Conservation (phyloP, 2,113 vertebrate genomes). For the Macrotis lagotis region DNA sequence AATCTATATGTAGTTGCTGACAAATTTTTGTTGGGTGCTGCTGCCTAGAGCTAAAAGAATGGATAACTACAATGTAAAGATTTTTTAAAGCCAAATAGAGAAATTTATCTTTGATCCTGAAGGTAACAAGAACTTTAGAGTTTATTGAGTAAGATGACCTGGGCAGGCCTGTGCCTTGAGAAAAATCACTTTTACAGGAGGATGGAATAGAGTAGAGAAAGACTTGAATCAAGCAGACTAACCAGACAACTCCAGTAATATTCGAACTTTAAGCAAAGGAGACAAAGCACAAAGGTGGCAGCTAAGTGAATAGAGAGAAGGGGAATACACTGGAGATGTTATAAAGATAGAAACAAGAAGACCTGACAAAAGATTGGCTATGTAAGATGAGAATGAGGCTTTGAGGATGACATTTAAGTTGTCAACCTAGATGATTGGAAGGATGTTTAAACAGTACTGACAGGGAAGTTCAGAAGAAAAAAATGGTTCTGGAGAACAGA, state of each 20-base stretch:
- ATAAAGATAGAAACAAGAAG: not conserved
- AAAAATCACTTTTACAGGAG: not conserved
- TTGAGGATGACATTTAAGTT: not conserved
- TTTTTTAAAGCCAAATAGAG: not conserved
- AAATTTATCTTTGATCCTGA: not conserved
- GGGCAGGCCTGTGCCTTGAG: not conserved
- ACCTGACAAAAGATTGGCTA: not conserved
- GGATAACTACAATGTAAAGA: not conserved
- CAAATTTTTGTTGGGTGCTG: no score
- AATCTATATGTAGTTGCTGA: no score
- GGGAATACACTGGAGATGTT: not conserved
- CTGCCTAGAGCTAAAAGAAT: no score
- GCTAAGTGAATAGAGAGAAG: not conserved
- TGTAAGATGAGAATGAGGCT: not conserved
- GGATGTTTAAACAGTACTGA: not conserved
- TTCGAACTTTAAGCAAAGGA: not conserved
- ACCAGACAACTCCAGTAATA: not conserved
- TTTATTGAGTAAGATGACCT: not conserved
- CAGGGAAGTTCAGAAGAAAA: not conserved
- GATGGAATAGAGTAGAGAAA: not conserved
- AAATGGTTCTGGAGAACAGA: not conserved
- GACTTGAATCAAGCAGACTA: not conserved
- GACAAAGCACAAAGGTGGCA: not conserved
- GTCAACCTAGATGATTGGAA: not conserved
- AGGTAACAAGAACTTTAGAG: not conserved